Base-by-base conservation (phyloP, 1,140 invertebrate genomes). In the Cydia pomonella region DNA sequence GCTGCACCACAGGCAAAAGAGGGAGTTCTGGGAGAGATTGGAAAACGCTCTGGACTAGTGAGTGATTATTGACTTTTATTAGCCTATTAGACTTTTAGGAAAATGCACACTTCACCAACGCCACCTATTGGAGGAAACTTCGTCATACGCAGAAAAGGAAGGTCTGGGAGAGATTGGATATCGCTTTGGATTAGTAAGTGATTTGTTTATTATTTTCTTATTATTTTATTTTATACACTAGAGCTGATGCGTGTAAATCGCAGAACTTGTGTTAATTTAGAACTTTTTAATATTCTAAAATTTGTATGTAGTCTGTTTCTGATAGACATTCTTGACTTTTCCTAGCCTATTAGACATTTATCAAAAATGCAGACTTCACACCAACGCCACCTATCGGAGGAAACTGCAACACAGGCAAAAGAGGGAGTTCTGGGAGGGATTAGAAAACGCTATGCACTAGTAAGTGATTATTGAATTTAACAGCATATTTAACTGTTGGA, bases 341-440 rank as follows among this genome's bases (percentile, higher is more conserved):
- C 13, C 13, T 16, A 44, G 41, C 38, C 12, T 41, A 41, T 13
- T 41, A 12, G 10, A 44, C 13, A 13, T 1, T 44, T 44, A 7
- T 12, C n/a, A 12, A 16, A 44, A 44, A 44, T 47, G 73, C 77
- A 2, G 84, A n/a, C 18, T 85, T 88, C 27, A 85, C 27, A 85
- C 78, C 0, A 80, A 79, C 9, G 29, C 78, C 12, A 81, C 84
- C 41, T 79, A 71, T 7, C 84, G 87, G 63, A 87, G 81, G 73
- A 89, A 88, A 50, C 71, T 91, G 13, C 86, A 92, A 27, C 87
- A 92, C 74, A 77, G 87, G 10, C 92, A 93, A 78, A 90, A 92
- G 63, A 82, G 87, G 71, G 85, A 93, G 21, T 77, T 92, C 13
- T 93, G 91, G 91, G 83, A 88, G 64, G 78, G 82, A 21, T 13